Evolutionary conservation across 2,888 invertebrate species (phyloP).

Genomic region (Drosophila ustulata): DNA sequence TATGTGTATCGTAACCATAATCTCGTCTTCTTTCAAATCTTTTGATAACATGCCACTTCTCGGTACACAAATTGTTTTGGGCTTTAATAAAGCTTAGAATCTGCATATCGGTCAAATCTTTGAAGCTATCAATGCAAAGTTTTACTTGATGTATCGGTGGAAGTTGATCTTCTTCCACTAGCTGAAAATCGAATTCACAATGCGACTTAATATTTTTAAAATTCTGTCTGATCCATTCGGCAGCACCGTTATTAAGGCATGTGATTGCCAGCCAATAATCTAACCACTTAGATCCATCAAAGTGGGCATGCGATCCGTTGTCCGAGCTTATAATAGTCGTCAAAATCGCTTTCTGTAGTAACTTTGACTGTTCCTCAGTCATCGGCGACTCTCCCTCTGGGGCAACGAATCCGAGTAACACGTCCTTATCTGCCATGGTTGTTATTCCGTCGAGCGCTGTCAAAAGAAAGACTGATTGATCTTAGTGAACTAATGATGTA

Average conservation of each 20-base stretch:
- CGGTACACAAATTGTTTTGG: not conserved
- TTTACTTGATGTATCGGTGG: not conserved
- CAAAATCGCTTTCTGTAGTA: not conserved
- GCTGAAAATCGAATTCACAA: not conserved
- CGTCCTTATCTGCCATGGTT: not conserved
- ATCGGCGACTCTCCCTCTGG: not conserved
- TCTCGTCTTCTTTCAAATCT: too few species aligned
- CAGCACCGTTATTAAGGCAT: not conserved
- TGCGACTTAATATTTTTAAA: not conserved
- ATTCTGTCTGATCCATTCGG: not conserved
- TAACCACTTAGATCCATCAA: not conserved
- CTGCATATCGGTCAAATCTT: too few species aligned
- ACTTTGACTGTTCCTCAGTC: not conserved
- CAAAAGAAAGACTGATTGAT: too few species aligned
- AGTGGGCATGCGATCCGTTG: not conserved
- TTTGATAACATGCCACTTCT: not conserved
- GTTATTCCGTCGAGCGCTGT: too few species aligned
- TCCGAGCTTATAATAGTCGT: not conserved
- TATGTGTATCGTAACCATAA: too few species aligned
- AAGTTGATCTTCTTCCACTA: not conserved
- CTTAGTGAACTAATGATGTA: not conserved
- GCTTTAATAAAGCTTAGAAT: not conserved
- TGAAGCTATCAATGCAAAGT: too few species aligned
- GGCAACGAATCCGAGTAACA: not conserved
- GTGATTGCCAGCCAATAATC: not conserved